Evolutionary conservation across 1,140 invertebrate species (phyloP), one percentile per base, ranked within the genome.

Genomic region (Wasmannia auropunctata): DNA sequence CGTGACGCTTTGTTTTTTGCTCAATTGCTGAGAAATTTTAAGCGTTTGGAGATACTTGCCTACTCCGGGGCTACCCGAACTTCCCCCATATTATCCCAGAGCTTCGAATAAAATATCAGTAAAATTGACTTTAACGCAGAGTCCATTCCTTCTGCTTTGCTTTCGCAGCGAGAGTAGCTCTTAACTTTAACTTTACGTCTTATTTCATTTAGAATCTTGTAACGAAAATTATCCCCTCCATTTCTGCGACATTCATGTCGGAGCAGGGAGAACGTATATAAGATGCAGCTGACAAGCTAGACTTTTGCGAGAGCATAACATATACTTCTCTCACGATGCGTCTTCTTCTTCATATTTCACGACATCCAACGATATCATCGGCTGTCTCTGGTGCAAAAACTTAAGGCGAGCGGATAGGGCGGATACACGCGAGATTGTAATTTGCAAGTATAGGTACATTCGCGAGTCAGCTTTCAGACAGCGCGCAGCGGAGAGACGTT

Each of bases 341-440:
- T 14, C 54, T 31, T 70, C 11, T 34, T 28, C 25, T 46, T 11
- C 28, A 74, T 46, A 60, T 81, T 81, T 81, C 1, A 58, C 10
- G 4, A n/a, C n/a, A n/a, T 14, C 2, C 5, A 6, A 58, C 14
- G 67, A 83, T 83, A 58, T 3, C 0, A 83, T 83, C 67, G 8
- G 67, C 67, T 74, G 67, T 60, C 37, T 74, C 7, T 34, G 37
- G 74, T 74, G 37, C 37, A 58, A 46, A 60, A 83, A 46, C 25
- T 60, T 43, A 7, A 58, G 34, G 51, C 51, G 19, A 43, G 19
- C 49, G 22, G 19, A n/a, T 67, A 22, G 43, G 10, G 10, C n/a
- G n/a, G 14, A 5, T 72, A 25, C 79, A 81, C 49, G 79, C 67
- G 51, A 83, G 65, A 58, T 72, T 58, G 67, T 83, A 83, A 74